Conservation (phyloP, 2,113 vertebrate genomes). For the Trichomycterus rosablanca region DNA sequence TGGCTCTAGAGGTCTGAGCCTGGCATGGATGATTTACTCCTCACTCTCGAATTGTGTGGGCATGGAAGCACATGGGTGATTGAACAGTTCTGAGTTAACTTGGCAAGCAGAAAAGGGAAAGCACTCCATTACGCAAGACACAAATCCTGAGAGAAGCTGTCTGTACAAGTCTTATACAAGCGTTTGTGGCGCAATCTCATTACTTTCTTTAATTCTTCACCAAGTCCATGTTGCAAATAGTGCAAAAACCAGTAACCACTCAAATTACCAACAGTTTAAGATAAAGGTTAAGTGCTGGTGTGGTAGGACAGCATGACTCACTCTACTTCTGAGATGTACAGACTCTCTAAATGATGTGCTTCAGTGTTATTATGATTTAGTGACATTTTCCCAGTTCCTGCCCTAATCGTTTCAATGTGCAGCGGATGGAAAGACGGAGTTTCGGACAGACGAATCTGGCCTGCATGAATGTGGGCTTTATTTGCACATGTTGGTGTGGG, state of each 20-base stretch:
- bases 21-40: not conserved
- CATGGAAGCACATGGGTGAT: not conserved
- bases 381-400: conserved; percentile 27
- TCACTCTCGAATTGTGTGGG: conserved; percentile 6
- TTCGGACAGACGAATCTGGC: conserved; percentile 18
- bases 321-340: not conserved
- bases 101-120: not conserved
- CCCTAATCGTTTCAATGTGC: conserved; percentile 42
- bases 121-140: not conserved
- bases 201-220: not conserved
- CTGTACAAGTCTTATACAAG: not conserved
- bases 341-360: not conserved
- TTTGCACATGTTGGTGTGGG: conserved; percentile 37
- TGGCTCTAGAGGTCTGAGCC: not conserved
- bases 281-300: not conserved
- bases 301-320: not conserved
- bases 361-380: conserved; percentile 24
- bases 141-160: not conserved
- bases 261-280: not conserved
- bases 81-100: not conserved
- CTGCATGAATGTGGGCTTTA: conserved; percentile 28
- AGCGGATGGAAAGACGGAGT: conserved; percentile 39
- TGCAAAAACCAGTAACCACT: no score
- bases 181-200: not conserved
- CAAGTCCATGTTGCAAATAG: not conserved